Percentiles rank a stretch among this genome's conserved stretches.
These are phyloP conservation scores for Metaphire vulgaris DNA, from an alignment of 1,140 invertebrate species.

Conservation along the genomic window DNA sequence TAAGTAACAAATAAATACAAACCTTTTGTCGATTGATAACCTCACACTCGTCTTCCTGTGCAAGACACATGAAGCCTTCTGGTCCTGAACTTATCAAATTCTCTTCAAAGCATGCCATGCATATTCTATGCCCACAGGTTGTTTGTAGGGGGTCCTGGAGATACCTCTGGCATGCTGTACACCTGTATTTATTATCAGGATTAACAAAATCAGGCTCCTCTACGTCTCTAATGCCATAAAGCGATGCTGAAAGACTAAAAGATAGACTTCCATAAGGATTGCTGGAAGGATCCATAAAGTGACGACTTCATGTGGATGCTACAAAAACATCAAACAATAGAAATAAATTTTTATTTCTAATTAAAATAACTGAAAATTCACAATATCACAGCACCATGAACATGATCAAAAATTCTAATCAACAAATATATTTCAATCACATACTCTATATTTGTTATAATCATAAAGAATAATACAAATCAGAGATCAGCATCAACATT, in stretches of 20 bases:
- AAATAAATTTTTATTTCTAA: too few species aligned
- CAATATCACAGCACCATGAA: too few species aligned
- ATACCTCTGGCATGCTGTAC: neutral
- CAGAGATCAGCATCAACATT: too few species aligned
- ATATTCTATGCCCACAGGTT: neutral
- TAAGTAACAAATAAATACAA: too few species aligned
- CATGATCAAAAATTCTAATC: too few species aligned
- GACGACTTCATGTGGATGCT: neutral
- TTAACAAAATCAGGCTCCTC: neutral
- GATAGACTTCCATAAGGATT: too few species aligned
- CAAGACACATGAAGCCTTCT: neutral
- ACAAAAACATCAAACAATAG: neutral
- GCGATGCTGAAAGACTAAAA: neutral
- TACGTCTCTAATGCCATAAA: neutral
- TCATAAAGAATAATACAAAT: too few species aligned
- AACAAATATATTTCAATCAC: too few species aligned
- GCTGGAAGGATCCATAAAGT: neutral
- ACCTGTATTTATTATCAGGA: neutral
- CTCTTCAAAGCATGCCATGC: neutral
- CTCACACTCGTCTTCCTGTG: neutral
- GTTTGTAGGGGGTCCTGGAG: neutral
- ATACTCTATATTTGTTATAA: too few species aligned
- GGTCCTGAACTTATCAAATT: neutral
- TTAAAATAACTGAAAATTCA: too few species aligned
- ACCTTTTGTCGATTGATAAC: neutral